These are phyloP conservation scores for Xerus inauris DNA, from an alignment of 2,113 vertebrate species.

Conservation along the genomic window DNA sequence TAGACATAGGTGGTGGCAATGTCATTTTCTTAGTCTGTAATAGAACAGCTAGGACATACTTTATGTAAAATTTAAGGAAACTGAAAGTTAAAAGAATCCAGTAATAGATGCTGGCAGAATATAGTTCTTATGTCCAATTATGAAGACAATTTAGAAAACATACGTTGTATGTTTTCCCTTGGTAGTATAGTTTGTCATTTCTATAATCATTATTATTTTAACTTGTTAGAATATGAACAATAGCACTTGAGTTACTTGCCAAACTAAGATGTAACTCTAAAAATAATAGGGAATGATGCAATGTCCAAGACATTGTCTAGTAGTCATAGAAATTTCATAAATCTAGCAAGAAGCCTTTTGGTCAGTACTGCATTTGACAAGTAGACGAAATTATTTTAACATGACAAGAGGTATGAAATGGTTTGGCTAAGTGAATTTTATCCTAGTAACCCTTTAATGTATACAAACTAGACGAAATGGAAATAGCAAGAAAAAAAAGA, in stretches of 20 bases:
- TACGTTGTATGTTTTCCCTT: not conserved
- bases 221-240: not conserved
- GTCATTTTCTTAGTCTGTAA: not conserved
- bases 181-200: not conserved
- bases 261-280: not conserved
- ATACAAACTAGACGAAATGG: not conserved
- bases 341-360: not conserved
- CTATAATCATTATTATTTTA: not conserved
- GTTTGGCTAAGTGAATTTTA: not conserved
- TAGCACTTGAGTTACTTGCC: not conserved
- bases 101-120: not conserved
- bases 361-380: not conserved
- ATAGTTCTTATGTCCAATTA: not conserved
- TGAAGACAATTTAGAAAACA: not conserved
- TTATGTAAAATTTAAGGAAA: slow-evolving; percentile 15
- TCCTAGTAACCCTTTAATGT: not conserved
- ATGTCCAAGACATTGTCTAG: not conserved
- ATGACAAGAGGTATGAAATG: not conserved
- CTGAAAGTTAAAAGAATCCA: not conserved
- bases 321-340: not conserved
- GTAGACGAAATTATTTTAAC: not conserved
- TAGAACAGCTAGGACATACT: not conserved
- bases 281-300: not conserved
- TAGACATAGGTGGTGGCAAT: not conserved
- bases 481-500: slow-evolving; percentile 39